Base-by-base conservation (phyloP, 1,140 invertebrate species). In the Drosophila arawakana region DNA sequence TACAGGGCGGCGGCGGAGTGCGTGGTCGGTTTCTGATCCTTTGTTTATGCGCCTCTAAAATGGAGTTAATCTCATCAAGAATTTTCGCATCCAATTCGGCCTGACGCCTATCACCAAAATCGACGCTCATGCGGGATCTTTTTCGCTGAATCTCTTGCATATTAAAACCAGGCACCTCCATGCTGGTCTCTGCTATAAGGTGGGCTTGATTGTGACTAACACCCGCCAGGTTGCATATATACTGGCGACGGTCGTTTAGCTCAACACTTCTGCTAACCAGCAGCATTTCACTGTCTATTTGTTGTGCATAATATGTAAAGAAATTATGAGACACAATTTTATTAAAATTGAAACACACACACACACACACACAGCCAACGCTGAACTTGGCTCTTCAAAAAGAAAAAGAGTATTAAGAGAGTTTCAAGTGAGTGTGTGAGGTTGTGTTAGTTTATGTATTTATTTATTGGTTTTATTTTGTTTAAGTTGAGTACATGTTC, bases 1-100 rank as follows among this genome's bases (percentile, higher is more conserved):
- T 69, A 11, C 66, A 52, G 8, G 83, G 76, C 8, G 83, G 76
- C 21, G 80, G 60, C 7, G 73, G 73, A 2, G 83, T 73, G 2
- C 55, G 44, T 10, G 80, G 76, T 0, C 52, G 68, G 7, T 25
- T 30, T 13, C 18, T 21, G 15, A 8, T 7, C 3, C 39, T 30
- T 9, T 41, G 7, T 9, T 50, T 10, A 7, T 34, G 39, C 3
- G 18, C 15, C 7, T 79, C 62, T 7, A 88, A 11, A 7, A 73
- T 44, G 0, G 49, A 41, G 1, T 6, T 37, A 10, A 86, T 71
- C 30, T 78, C 44, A 1, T 18, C 21, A 9, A 69, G n/a, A 52
- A 88, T 70, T 18, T 54, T 21, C 3, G 49, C 49, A 25, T 86
- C 65, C 54, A 80, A 72, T 11, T 71, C 50, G 0, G 39, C 21